These are phyloP conservation scores for Cyprinella venusta DNA, from an alignment of 2,797 vertebrate genomes.

Conservation along the genomic window DNA sequence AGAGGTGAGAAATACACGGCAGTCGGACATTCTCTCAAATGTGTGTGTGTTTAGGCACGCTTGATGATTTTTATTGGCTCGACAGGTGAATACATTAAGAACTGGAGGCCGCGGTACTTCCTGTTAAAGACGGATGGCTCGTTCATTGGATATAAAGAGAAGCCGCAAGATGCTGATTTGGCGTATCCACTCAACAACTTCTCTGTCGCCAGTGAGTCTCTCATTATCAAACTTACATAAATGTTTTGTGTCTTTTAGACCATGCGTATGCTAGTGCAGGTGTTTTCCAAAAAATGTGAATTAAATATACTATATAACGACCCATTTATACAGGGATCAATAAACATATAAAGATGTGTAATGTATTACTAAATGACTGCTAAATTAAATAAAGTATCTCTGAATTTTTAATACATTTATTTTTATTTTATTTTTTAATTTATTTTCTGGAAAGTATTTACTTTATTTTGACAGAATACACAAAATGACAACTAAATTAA, in stretches of 20 bases:
- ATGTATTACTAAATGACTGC: background rate
- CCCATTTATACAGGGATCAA: background rate
- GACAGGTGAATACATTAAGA: conserved; percentile 98
- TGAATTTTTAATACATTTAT: too few relatives aligned
- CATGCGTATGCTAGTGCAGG: background rate
- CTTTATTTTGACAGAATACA: too few relatives aligned
- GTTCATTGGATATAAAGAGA: conserved; percentile 99
- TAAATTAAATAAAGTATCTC: too few relatives aligned
- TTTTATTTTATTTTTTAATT: too few relatives aligned
- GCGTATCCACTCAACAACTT: conserved; percentile 99
- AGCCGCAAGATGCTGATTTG: conserved; percentile 98
- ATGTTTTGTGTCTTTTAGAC: background rate
- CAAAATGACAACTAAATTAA: too few relatives aligned
- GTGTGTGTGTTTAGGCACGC: background rate
- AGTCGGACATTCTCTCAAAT: too few relatives aligned
- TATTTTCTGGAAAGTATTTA: too few relatives aligned
- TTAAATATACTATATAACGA: background rate
- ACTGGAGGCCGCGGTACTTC: conserved; percentile 97
- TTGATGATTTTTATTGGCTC: conserved; percentile 26
- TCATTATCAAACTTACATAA: background rate
- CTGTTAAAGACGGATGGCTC: conserved; percentile 97
- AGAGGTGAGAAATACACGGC: conserved; percentile 68
- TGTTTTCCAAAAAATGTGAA: background rate
- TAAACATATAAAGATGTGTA: background rate
- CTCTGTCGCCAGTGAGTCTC: conserved; percentile 93